Base-by-base conservation (phyloP, 2,113 vertebrate genomes). In the Apeltes quadracus region DNA sequence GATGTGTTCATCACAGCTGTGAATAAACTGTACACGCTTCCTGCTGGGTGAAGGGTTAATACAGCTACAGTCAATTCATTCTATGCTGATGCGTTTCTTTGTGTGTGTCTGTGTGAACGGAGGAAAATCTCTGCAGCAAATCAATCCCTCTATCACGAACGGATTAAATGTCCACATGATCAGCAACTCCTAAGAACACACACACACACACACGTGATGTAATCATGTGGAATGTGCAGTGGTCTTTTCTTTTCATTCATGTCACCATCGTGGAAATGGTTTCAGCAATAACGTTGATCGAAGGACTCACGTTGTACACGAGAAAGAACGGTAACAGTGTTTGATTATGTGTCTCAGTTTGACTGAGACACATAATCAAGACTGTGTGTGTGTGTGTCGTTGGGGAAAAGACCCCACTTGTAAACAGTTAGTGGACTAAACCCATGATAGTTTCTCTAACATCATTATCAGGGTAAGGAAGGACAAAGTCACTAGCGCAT, bases 151-250 rank as follows among this genome's bases (percentile, higher is more conserved):
- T 69, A 70, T 83, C 77, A 71, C 58, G 4, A 56, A 50, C 44
- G 59, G 72, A 87, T 87, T 72, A 44, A 72, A 74, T 77, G 75
- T 55, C 71, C 59, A 66, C 74, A 69, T 75, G 46, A 79, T 77
- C 72, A 61, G 75, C 73, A 67, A 41, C 23, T 76, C 13, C 20
- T 14, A 22, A 61, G 14, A 43, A 53, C 39, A 56, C 63, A 53
- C 68, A 34, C 53, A 27, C 22, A 61, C 61, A 51, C 51, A 55
- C 38, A 61, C 70, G 1, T 43, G 22, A 12, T 50, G 20, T 63
- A 57, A 72, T 72, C 53, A 63, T 16, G 69, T 69, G 38, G 58
- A 48, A 46, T 65, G 27, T 46, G 25, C 44, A 20, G 18, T 5
- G 44, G 22, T 15, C 23, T 50, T 77, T 77, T 69, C 43, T 77